These are phyloP conservation scores for Lasiurus borealis DNA, from an alignment of 2,113 vertebrate species.

Conservation along the genomic window DNA sequence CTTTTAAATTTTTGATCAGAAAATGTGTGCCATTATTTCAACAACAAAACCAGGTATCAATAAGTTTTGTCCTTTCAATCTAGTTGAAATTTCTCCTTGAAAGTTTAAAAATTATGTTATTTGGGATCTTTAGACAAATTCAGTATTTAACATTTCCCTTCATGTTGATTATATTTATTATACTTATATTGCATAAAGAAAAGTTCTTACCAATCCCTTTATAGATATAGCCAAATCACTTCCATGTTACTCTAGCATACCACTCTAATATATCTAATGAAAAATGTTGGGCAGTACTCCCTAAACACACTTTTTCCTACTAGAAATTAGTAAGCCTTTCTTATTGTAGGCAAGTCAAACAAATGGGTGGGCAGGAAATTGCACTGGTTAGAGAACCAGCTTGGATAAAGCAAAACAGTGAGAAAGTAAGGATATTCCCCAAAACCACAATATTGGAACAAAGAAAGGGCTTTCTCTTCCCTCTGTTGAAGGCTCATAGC, in stretches of 20 bases:
- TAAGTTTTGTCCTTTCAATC: not conserved
- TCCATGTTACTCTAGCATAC: not conserved
- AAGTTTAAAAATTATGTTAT: conserved; percentile 23
- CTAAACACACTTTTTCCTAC: not conserved
- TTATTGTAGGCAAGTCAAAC: not conserved
- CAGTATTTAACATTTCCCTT: conserved; percentile 41
- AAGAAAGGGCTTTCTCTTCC: not conserved
- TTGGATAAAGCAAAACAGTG: not conserved
- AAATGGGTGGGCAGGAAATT: not conserved
- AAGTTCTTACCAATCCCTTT: not conserved
- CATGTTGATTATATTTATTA: not conserved
- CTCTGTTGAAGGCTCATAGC: not conserved
- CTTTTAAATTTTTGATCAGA: not conserved
- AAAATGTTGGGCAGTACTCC: not conserved
- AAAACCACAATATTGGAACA: not conserved
- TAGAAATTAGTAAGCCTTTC: not conserved
- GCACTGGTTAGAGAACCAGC: not conserved
- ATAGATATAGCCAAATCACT: not conserved
- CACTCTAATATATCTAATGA: not conserved
- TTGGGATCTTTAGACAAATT: conserved; percentile 15
- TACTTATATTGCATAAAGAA: not conserved
- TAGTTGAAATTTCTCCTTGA: conserved; percentile 6
- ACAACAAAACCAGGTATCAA: not conserved
- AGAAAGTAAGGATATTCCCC: not conserved
- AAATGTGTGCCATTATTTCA: not conserved